These are phyloP conservation scores for Archivesica marissinica DNA, from an alignment of 1,140 invertebrate species.

Conservation along the genomic window DNA sequence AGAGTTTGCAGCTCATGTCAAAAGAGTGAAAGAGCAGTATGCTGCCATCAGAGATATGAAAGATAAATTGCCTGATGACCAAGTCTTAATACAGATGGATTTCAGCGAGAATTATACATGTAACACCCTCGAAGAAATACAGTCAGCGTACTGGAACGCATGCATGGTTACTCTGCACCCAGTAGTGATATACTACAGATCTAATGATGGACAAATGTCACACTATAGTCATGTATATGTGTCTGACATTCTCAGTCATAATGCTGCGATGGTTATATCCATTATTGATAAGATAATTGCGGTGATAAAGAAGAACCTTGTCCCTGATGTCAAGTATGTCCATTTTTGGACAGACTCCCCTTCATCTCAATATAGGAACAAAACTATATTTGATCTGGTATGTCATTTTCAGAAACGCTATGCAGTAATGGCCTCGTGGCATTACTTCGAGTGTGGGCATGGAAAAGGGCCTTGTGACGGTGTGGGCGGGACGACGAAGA, in stretches of 20 bases:
- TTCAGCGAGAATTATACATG: slow-evolving; percentile 37
- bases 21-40: slow-evolving; percentile 20
- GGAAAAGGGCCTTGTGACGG: slow-evolving; percentile 53
- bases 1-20: slow-evolving; percentile 33
- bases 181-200: not conserved
- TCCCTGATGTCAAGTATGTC: not conserved
- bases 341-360: slow-evolving; percentile 65
- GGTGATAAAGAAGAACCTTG: not conserved
- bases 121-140: slow-evolving; percentile 27
- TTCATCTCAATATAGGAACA: slow-evolving; percentile 61
- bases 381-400: slow-evolving; percentile 39
- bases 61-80: slow-evolving; percentile 28
- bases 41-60: slow-evolving; percentile 13
- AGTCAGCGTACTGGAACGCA: slow-evolving; percentile 34
- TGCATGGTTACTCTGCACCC: slow-evolving; percentile 4
- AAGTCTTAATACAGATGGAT: slow-evolving; percentile 4
- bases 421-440: slow-evolving; percentile 36
- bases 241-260: slow-evolving; percentile 24
- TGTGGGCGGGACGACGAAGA: slow-evolving; percentile 48
- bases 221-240: not conserved
- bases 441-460: slow-evolving; percentile 60
- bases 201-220: not conserved
- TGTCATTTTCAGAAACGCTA: not conserved
- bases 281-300: slow-evolving; percentile 11
- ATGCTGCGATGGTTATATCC: not conserved